Evolutionary conservation across 2,888 invertebrate genomes (phyloP), one percentile per base, ranked within the genome.

Genomic region (Galeruca laticollis): DNA sequence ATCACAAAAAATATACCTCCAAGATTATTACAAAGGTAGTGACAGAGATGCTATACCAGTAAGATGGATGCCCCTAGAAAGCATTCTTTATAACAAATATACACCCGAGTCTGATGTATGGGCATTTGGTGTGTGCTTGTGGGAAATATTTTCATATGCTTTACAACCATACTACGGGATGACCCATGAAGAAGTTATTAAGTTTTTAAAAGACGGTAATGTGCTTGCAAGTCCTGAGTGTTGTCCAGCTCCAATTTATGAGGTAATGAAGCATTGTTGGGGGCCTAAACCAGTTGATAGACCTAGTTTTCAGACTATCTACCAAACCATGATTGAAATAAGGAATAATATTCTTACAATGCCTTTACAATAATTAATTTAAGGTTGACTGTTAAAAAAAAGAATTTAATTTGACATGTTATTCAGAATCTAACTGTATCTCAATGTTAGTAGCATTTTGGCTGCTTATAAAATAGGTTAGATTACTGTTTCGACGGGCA

Each of bases 141-240:
- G 98, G 98, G 98, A 98, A 87, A 95, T 98, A 82, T 98, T 97
- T 85, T 95, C 97, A 57, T 98, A 96, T 86, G 97, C 97, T 26
- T 88, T 97, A 72, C 98, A 98, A 85, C 98, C 98, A 9, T 98
- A 98, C 83, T 97, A 96, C 84, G 98, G 97, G 5, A 94, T 97
- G 93, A 97, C 97, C 11, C 98, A 98, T 83, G 97, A 97, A 84
- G 97, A 98, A 87, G 98, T 98, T 37, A 95, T 97, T 13, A 94
- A 94, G 82, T 97, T 94, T 86, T 90, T 98, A 66, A 97, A 97
- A 85, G 97, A 96, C 77, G 97, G 97, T 11, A 94, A 96, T 85
- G 93, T 96, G 54, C 89, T 98, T 60, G 91, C 92, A 59, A 94
- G 94, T 82, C 98, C 98, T 1, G 97, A 97, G 75, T 94, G 95